Evolutionary conservation across 2,888 invertebrate species (phyloP).

Genomic region (Campaea margaritaria): DNA sequence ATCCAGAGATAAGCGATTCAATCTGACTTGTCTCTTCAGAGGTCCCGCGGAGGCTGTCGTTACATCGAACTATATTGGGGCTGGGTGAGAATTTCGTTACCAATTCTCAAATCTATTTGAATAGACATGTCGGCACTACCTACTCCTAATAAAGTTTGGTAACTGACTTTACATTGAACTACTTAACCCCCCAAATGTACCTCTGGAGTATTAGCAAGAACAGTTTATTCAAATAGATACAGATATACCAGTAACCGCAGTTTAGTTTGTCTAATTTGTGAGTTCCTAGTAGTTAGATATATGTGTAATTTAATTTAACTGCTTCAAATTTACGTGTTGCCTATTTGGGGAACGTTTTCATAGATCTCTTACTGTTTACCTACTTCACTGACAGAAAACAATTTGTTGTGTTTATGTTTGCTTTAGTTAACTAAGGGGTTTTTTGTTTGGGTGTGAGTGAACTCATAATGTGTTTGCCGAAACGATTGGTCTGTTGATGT

Average conservation of each 20-base stretch:
- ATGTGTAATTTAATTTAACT: slow-evolving; percentile 18
- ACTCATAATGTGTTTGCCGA: slow-evolving; percentile 42
- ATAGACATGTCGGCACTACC: neutral
- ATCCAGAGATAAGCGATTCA: slow-evolving; percentile 95
- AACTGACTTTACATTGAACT: too few species aligned
- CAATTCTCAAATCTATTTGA: slow-evolving; percentile 50
- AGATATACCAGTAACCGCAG: slow-evolving; percentile 11
- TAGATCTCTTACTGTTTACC: slow-evolving; percentile 43
- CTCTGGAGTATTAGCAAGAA: neutral
- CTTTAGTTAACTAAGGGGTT: slow-evolving; percentile 44
- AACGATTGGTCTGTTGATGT: slow-evolving; percentile 45
- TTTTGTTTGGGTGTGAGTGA: slow-evolving; percentile 49
- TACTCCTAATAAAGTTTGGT: too few species aligned
- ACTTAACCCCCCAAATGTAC: too few species aligned
- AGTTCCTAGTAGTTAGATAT: neutral
- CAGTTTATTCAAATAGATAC: slow-evolving; percentile 11
- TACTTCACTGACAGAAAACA: slow-evolving; percentile 44
- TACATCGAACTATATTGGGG: slow-evolving; percentile 96
- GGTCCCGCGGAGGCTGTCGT: slow-evolving; percentile 97
- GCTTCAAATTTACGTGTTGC: slow-evolving; percentile 41
- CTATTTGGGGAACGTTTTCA: slow-evolving; percentile 47
- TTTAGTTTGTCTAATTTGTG: slow-evolving; percentile 32
- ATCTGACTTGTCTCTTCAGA: slow-evolving; percentile 95
- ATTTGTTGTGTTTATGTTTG: slow-evolving; percentile 49
- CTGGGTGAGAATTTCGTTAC: slow-evolving; percentile 87